phyloP scores from a whole-genome alignment of 2,888 invertebrate genomes.

The Lutraria lutraria region DNA sequence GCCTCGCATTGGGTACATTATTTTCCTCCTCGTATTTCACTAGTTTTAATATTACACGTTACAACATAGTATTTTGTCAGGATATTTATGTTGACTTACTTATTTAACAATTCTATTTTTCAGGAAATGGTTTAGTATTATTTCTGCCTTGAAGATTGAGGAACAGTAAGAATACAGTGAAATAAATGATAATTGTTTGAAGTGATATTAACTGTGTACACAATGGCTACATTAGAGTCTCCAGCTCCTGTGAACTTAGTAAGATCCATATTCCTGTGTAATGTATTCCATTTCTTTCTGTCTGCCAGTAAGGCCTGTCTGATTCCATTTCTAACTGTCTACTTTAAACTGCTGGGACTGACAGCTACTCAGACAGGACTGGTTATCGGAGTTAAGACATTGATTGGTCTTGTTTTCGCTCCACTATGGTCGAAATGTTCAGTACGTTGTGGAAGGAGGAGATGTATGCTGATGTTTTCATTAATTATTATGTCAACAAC shows the following conservation, averaged over 20 bases:
- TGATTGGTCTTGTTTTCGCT: constrained; percentile 80
- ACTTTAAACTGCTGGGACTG: constrained; percentile 81
- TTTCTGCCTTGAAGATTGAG: background rate
- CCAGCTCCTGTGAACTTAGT: constrained; percentile 79
- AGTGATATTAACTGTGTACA: background rate
- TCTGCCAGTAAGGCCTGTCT: constrained; percentile 82
- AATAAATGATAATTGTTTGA: background rate
- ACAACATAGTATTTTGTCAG: too few species aligned
- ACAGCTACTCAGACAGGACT: constrained; percentile 82
- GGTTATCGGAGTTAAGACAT: constrained; percentile 80
- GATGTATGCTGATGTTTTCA: constrained; percentile 80
- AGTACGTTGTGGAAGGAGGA: constrained; percentile 79
- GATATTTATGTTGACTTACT: too few species aligned
- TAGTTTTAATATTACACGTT: too few species aligned
- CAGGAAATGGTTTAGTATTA: background rate
- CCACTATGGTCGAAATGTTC: constrained; percentile 83
- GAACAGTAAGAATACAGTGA: background rate
- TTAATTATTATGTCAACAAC: constrained; percentile 81
- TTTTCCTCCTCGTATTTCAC: too few species aligned
- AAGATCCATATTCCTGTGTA: constrained; percentile 78
- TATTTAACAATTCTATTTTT: background rate
- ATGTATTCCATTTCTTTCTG: constrained; percentile 81
- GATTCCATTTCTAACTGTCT: constrained; percentile 83
- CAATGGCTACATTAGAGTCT: constrained; percentile 68
- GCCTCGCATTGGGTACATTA: too few species aligned